phyloP scores from a whole-genome alignment of 2,113 vertebrate species.

The Pterocles orientalis region DNA sequence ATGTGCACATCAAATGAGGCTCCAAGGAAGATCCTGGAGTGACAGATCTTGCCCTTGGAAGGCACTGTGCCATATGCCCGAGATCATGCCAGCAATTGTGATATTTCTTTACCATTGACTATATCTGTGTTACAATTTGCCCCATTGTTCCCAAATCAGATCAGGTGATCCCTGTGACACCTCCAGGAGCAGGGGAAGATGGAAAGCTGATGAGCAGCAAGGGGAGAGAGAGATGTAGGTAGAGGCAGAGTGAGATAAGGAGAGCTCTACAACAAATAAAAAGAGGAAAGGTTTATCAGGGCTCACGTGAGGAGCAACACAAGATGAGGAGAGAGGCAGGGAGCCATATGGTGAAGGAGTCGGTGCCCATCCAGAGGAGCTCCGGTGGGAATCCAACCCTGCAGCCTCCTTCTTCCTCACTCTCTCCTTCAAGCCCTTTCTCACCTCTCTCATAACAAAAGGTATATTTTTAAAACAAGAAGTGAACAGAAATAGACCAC shows the following conservation, averaged over 20 bases:
- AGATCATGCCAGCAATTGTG: rapidly evolving
- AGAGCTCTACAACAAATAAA: neutral
- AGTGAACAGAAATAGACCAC: slow-evolving; percentile 44
- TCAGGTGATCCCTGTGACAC: neutral
- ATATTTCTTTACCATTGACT: neutral
- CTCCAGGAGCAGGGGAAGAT: neutral
- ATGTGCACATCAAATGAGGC: neutral
- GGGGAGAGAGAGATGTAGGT: neutral
- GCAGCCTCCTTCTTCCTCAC: neutral
- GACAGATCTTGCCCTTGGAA: neutral
- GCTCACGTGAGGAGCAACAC: neutral
- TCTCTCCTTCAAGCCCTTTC: neutral
- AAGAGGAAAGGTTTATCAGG: neutral
- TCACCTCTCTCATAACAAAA: neutral
- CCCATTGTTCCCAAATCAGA: rapidly evolving
- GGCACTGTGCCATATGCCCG: too few relatives aligned
- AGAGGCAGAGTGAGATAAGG: neutral
- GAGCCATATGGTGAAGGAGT: neutral
- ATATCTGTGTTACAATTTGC: rapidly evolving
- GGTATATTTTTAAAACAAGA: slow-evolving; percentile 40
- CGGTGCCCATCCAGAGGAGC: rapidly evolving
- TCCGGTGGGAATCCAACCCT: neutral
- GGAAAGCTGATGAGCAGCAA: neutral
- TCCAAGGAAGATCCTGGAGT: neutral
- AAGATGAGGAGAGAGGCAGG: neutral